Percentiles rank a stretch among this genome's conserved stretches.
Conservation (phyloP, 1,140 invertebrate species). For the Drosophila bifasciata region DNA sequence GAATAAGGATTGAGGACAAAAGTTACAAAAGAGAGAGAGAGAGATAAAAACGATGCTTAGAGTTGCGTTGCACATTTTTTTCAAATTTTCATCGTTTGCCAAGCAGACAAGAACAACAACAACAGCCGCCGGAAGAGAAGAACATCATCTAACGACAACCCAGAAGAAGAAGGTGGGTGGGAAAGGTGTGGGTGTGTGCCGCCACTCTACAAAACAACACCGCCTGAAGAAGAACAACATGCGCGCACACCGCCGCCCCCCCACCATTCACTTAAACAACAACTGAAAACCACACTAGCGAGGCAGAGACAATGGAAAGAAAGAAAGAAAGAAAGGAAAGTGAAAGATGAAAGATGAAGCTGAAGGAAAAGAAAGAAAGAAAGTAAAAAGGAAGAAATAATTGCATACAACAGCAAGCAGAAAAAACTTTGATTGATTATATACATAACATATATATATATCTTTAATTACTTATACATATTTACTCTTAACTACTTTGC, state of each 20-base stretch:
- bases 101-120: slow-evolving; percentile 68
- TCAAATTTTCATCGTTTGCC: slow-evolving; percentile 77
- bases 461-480: slow-evolving; percentile 67
- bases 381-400: slow-evolving; percentile 32
- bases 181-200: slow-evolving; percentile 17
- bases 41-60: slow-evolving; percentile 71
- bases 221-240: slow-evolving; percentile 43
- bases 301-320: slow-evolving; percentile 6
- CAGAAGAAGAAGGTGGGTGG: slow-evolving; percentile 9
- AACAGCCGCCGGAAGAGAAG: slow-evolving; percentile 16
- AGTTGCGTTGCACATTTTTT: slow-evolving; percentile 82
- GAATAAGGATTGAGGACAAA: slow-evolving; percentile 23
- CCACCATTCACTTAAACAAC: slow-evolving; percentile 34
- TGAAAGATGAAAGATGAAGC: slow-evolving; percentile 12
- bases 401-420: slow-evolving; percentile 45
- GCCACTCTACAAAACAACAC: slow-evolving; percentile 24
- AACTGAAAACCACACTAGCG: slow-evolving; percentile 39
- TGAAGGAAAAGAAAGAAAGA: slow-evolving; percentile 1
- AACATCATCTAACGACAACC: slow-evolving; percentile 44
- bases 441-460: slow-evolving; percentile 67
- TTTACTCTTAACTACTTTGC: slow-evolving; percentile 74
- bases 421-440: slow-evolving; percentile 71
- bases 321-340: slow-evolving; percentile 9
- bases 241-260: slow-evolving; percentile 42
- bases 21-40: slow-evolving; percentile 26